Evolutionary conservation across 2,797 vertebrate genomes (phyloP).

Genomic region (Euphonia xanthogaster): DNA sequence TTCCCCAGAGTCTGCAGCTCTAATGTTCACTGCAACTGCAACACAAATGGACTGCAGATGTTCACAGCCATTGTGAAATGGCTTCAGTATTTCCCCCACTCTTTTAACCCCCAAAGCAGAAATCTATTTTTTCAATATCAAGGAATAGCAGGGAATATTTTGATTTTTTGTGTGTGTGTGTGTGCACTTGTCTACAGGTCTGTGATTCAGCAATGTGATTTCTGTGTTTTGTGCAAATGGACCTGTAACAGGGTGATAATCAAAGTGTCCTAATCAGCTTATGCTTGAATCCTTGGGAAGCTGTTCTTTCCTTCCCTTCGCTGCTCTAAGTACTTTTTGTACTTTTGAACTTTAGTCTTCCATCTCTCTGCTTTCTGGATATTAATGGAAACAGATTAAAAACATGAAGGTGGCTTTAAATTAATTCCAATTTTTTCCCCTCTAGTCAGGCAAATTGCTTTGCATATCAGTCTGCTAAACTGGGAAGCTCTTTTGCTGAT

Average conservation of each 20-base stretch:
- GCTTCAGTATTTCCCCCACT: conserved; percentile 3
- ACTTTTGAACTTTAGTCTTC: conserved; percentile 49
- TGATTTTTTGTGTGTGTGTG: neutral
- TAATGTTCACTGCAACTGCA: conserved; percentile 30
- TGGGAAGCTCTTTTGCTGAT: neutral
- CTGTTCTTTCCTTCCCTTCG: conserved; percentile 6
- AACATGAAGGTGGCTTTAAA: conserved; percentile 20
- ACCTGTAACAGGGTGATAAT: conserved; percentile 15
- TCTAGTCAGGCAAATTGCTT: neutral
- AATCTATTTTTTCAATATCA: neutral
- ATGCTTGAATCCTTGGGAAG: conserved; percentile 12
- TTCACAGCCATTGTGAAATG: conserved; percentile 26
- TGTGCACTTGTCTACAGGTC: neutral
- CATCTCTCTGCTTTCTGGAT: conserved; percentile 29
- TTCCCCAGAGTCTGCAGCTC: conserved; percentile 34
- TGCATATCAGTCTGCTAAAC: neutral
- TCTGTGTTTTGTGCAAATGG: neutral
- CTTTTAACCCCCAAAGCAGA: neutral
- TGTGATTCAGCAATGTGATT: neutral
- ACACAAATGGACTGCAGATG: conserved; percentile 47
- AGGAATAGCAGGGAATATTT: neutral
- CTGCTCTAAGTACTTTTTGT: conserved; percentile 44
- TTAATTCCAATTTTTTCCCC: neutral
- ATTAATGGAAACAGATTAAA: conserved; percentile 50
- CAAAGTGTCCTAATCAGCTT: conserved; percentile 40